phyloP scores from a whole-genome alignment of 2,113 vertebrate species.

The Phoxinus phoxinus region DNA sequence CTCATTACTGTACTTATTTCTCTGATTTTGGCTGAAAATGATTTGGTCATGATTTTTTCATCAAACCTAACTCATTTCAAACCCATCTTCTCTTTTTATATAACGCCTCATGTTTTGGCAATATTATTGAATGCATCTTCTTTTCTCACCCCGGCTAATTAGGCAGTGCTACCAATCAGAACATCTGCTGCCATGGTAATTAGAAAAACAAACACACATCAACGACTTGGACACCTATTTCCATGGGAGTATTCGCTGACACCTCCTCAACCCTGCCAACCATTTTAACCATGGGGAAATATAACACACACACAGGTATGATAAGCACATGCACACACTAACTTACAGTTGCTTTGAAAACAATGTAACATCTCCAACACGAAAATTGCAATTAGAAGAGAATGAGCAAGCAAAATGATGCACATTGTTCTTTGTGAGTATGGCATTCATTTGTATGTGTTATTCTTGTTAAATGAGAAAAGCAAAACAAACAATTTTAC shows the following conservation, averaged over 20 bases:
- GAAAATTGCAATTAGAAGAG: neutral
- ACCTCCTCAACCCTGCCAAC: slow-evolving; percentile 57
- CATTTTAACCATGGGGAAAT: slow-evolving; percentile 42
- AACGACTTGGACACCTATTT: slow-evolving; percentile 61
- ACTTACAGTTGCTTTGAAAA: slow-evolving; percentile 24
- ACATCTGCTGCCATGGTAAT: slow-evolving; percentile 65
- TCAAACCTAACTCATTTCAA: neutral
- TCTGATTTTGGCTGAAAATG: neutral
- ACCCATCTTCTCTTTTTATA: neutral
- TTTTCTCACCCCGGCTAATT: slow-evolving; percentile 54
- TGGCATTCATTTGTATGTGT: neutral
- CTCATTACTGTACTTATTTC: neutral
- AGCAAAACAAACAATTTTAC: neutral
- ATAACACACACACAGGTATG: slow-evolving; percentile 42
- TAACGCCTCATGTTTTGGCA: neutral
- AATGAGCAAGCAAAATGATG: slow-evolving; percentile 4
- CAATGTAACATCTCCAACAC: neutral
- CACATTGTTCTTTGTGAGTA: neutral
- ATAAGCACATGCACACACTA: slow-evolving; percentile 6
- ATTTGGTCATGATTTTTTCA: neutral
- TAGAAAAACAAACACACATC: slow-evolving; percentile 55
- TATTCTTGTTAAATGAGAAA: neutral
- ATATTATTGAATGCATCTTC: slow-evolving; percentile 31
- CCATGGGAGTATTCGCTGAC: slow-evolving; percentile 59
- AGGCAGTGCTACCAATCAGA: slow-evolving; percentile 58